phyloP scores from a whole-genome alignment of 2,797 vertebrate species.

The Thamnophis elegans region DNA sequence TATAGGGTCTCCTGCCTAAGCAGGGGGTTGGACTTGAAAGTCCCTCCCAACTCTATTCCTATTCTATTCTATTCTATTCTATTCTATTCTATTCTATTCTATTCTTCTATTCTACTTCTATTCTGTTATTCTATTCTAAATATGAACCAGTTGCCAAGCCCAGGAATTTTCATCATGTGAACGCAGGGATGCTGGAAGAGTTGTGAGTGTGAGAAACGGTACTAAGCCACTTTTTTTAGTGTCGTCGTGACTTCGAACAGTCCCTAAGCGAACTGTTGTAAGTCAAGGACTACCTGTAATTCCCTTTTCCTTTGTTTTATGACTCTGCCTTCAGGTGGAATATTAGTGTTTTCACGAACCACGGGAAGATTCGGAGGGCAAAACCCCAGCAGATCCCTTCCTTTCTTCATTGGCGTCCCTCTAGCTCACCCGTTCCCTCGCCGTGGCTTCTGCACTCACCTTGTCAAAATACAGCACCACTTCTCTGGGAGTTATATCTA shows the following conservation, averaged over 20 bases:
- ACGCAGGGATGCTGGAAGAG: too few species aligned
- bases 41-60: too few species aligned
- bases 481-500: conserved; percentile 59
- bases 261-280: not conserved
- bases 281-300: not conserved
- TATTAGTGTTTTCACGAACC: not conserved
- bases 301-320: not conserved
- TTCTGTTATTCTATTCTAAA: too few species aligned
- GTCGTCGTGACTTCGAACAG: fast-evolving
- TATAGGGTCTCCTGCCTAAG: too few species aligned
- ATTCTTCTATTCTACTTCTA: too few species aligned
- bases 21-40: too few species aligned
- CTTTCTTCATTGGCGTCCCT: fast-evolving
- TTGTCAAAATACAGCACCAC: conserved; percentile 70
- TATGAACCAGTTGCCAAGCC: too few species aligned
- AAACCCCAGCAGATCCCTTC: not conserved
- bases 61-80: too few species aligned
- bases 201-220: too few species aligned
- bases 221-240: not conserved
- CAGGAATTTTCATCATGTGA: too few species aligned
- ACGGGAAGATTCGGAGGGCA: not conserved
- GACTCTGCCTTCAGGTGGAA: not conserved
- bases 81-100: too few species aligned
- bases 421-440: fast-evolving
- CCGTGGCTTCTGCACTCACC: conserved; percentile 43